Base-by-base conservation (phyloP, 2,113 vertebrate species). In the Podiceps cristatus region DNA sequence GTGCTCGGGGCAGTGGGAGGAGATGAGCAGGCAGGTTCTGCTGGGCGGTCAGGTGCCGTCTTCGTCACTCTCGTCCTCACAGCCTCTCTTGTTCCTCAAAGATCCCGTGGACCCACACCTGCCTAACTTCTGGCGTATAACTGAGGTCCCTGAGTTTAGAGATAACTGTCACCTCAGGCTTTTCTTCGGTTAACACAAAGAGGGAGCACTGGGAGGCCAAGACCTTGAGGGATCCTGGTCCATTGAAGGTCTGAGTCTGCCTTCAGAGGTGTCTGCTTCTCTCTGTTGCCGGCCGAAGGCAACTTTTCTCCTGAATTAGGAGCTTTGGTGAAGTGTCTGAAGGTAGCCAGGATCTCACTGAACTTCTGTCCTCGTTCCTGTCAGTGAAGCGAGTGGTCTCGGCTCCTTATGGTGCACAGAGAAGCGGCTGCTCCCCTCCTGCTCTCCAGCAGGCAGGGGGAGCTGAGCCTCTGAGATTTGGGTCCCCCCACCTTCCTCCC, bases 371-470 rank as follows among this genome's bases (percentile, higher is more conserved):
- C 28, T 74, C 17, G 2, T 23, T 62, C 27, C 60, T 45, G 56
- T 5, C 28, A 27, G 29, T 4, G 17, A 73, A 55, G 44, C 3
- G 1, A 60, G 31, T 10, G 56, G 15, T 27, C 31, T 63, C 56
- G 50, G 27, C 52, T 53, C 60, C 29, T 40, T 28, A 33, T 11
- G 23, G 7, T 6, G 45, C n/a, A 18, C 18, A 66, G 42, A 8
- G 10, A 55, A 29, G 25, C 56, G 49, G 52, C 22, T 25, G 5
- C 80, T 74, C 63, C 5, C 2, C 40, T 71, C 29, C 33, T 35
- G 27, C 7, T 72, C 37, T 59, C 14, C 56, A 73, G 37, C 0
- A 0, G 12, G 37, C 20, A 60, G 24, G 47, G 35, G 8, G 40
- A 47, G 18, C 40, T 24, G 9, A 72, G 20, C 53, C 28, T 25